Evolutionary conservation across 2,797 vertebrate species (phyloP).

Genomic region (Meda fulgida): DNA sequence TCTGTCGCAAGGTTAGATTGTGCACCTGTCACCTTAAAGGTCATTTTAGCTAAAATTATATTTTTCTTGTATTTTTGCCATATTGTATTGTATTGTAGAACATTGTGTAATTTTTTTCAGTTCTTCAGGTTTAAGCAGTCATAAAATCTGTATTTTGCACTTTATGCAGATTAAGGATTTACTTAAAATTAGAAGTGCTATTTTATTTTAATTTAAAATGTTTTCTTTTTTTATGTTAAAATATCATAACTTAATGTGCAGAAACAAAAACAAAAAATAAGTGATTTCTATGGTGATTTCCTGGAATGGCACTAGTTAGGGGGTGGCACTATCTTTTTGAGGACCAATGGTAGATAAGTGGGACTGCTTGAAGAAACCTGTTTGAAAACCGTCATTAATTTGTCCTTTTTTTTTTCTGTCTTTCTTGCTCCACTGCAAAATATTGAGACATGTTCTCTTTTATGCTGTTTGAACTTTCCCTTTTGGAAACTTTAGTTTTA

Average conservation of each 20-base stretch:
- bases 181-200: background rate
- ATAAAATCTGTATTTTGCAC: background rate
- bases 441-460: background rate
- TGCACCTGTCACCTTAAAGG: background rate
- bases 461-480: background rate
- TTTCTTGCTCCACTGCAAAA: background rate
- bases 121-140: slow-evolving; percentile 8
- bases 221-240: background rate
- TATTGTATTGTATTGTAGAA: slow-evolving; percentile 9
- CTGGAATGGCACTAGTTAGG: background rate
- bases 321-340: background rate
- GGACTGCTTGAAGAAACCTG: background rate
- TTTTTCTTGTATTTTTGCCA: background rate
- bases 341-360: background rate
- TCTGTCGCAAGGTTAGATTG: background rate
- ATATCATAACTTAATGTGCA: background rate
- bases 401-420: background rate
- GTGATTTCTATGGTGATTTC: background rate
- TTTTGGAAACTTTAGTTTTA: background rate
- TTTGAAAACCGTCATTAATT: background rate
- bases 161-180: background rate
- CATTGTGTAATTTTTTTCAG: background rate
- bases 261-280: background rate
- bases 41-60: slow-evolving; percentile 1
- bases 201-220: background rate